Percentiles rank a stretch among this genome's conserved stretches.
Evolutionary conservation across 2,888 invertebrate species (phyloP).

Genomic region (Furcula furcula): DNA sequence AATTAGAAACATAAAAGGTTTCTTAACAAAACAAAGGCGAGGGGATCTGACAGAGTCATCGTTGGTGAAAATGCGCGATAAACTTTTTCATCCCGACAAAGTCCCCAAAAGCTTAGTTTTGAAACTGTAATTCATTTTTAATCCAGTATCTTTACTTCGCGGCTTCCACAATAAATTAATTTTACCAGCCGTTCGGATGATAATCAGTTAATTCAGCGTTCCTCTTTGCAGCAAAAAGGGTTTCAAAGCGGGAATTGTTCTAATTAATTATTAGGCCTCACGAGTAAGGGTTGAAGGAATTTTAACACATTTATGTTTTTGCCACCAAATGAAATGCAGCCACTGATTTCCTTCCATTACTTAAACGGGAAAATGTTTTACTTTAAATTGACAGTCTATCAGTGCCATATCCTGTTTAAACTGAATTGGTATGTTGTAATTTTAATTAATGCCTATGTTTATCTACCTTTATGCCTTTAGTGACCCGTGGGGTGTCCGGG

Average conservation of each 20-base stretch:
- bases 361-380: no score
- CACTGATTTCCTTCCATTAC: slow-evolving; percentile 1
- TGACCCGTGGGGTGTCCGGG: no score
- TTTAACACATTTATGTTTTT: slow-evolving; percentile 9
- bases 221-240: slow-evolving; percentile 37
- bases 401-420: no score
- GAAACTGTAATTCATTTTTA: slow-evolving; percentile 73
- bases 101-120: slow-evolving; percentile 50
- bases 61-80: slow-evolving; percentile 34
- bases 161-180: slow-evolving; percentile 67
- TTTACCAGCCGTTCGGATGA: slow-evolving; percentile 45
- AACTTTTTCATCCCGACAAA: slow-evolving; percentile 45
- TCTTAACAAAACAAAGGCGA: slow-evolving; percentile 17
- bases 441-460: no score
- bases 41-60: slow-evolving; percentile 22
- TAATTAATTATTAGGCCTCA: slow-evolving; percentile 38
- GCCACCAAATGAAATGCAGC: background rate
- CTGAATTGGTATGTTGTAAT: no score
- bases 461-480: no score
- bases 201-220: slow-evolving; percentile 50
- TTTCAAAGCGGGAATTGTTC: slow-evolving; percentile 30
- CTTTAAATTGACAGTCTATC: no score
- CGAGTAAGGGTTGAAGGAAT: slow-evolving; percentile 24
- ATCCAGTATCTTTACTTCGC: slow-evolving; percentile 62
- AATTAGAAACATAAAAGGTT: slow-evolving; percentile 12